Base-by-base conservation (phyloP, 2,888 invertebrate species). In the Heliconius charithonia region DNA sequence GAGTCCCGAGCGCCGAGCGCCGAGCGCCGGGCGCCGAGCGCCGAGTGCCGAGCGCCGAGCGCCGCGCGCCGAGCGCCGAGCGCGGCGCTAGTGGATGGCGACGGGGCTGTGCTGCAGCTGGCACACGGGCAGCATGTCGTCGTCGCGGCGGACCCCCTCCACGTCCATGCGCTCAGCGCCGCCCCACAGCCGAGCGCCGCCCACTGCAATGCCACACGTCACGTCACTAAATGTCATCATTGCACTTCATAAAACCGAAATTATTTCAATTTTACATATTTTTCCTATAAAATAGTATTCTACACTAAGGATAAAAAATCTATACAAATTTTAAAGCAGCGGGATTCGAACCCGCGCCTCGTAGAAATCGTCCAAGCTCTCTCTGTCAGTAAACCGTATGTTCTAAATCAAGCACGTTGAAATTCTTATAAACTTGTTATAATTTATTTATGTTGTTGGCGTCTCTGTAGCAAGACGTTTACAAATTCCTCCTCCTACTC, bases 61-160 rank as follows among this genome's bases (percentile, higher is more conserved):
- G 37, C 37, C 37, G 37, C 1, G 37, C 37, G 37, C 27, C 19
- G 75, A 70, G 66, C 75, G 19, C 32, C 10, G 25, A 4, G 27
- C 71, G 67, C 80, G 79, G 81, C 82, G 84, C 92, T 93, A 95
- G 93, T 98, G 98, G 92, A 98, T 98, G 92, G 97, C 98, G 89
- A 98, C 98, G 87, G 98, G 98, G 95, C 97, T 98, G 95, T 98
- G 98, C 94, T 98, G 97, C 90, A 98, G 97, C 84, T 88, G 85
- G 85, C 98, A 98, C 86, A 98, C 98, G 83, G 92, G 97, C 87
- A 98, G 97, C 97, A 98, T 97, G 85, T 95, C 94, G 85, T 93
- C 95, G 82, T 91, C 91, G 85, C 93, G 93, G 71, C 93, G 90
- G 83, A 89, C 91, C 79, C 86, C 89, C 87, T 94, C 94, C 84